Base-by-base conservation (phyloP, 1,140 invertebrate genomes). In the Chelonus insularis region DNA sequence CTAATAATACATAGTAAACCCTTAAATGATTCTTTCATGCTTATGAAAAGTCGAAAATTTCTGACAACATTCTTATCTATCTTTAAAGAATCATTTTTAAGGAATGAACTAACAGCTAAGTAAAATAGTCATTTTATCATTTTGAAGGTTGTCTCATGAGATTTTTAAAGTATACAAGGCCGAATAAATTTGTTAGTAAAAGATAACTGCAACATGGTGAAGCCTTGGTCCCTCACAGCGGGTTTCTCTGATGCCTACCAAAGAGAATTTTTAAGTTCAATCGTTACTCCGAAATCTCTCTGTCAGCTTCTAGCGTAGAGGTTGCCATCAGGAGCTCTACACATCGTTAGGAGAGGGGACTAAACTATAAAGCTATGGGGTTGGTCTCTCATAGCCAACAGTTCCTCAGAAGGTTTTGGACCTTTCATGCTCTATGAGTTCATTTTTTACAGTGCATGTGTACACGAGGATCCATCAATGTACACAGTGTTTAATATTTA, bases 291-390 rank as follows among this genome's bases (percentile, higher is more conserved):
- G n/a, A 34, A 34, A 11, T 11, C 32, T 8, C 14, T 4, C 36
- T 11, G 11, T 1, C 14, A n/a, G 36, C 14, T 11, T 11, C 36
- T 11, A 9, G 11, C 36, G 14, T 9, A 39, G 7, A n/a, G 36
- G 11, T 39, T 39, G 11, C n/a, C n/a, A 11, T 34, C 14, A 14
- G 16, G 21, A 60, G 7, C 9, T 16, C 7, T 45, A 18, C 16
- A 12, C 37, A 20, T 34, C 16, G 23, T 7, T 14, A 43, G 47
- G 36, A 60, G n/a, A 34, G 47, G 55, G 41, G 18, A 20, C 29
- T 20, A 25, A 34, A 2, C 2, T 60, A 60, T 60, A 60, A 37
- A 60, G 21, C 20, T 7, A 23, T 21, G 34, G 36, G 57, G 47
- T 60, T 14, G 37, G 16, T 52, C 34, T 43, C 36, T 29, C 12